Conservation (phyloP, 2,797 vertebrate genomes). For the Cirrhinus mrigala region DNA sequence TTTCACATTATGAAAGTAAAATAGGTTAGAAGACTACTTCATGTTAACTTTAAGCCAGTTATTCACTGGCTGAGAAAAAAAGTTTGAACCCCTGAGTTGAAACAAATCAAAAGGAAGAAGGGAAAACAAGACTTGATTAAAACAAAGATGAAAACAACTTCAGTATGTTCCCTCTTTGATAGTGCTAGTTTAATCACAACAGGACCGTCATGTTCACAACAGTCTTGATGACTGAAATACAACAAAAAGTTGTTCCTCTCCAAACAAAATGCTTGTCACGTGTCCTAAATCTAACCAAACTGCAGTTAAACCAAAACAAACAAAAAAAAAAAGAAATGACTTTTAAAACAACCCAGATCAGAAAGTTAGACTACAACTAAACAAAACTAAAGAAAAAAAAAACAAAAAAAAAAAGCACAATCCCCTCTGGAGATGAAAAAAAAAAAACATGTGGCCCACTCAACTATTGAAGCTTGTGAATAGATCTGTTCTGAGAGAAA, state of each 20-base stretch:
- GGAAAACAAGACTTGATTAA: not conserved
- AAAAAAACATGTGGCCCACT: not conserved
- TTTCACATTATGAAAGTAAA: not conserved
- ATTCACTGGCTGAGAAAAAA: not conserved
- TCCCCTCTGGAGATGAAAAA: not conserved
- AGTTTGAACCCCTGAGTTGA: not conserved
- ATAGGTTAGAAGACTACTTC: not conserved
- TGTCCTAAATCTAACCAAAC: constrained; percentile 1
- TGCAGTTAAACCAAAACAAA: not conserved
- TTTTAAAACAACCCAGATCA: not conserved
- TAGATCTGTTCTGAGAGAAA: constrained; percentile 18
- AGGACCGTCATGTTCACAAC: not conserved
- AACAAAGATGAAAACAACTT: not conserved
- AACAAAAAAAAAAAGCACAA: constrained; percentile 1
- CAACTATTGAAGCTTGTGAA: not conserved
- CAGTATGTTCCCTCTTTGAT: not conserved
- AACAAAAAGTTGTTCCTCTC: not conserved
- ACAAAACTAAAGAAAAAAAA: too few species aligned
- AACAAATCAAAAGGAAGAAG: not conserved
- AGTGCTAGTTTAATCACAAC: not conserved
- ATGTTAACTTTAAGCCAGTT: not conserved
- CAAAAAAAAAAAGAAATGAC: not conserved
- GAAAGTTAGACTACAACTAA: not conserved
- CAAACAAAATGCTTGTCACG: not conserved
- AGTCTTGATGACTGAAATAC: not conserved